Evolutionary conservation across 2,113 vertebrate species (phyloP), one percentile per base, ranked within the genome.

Genomic region (Thunnus thynnus): DNA sequence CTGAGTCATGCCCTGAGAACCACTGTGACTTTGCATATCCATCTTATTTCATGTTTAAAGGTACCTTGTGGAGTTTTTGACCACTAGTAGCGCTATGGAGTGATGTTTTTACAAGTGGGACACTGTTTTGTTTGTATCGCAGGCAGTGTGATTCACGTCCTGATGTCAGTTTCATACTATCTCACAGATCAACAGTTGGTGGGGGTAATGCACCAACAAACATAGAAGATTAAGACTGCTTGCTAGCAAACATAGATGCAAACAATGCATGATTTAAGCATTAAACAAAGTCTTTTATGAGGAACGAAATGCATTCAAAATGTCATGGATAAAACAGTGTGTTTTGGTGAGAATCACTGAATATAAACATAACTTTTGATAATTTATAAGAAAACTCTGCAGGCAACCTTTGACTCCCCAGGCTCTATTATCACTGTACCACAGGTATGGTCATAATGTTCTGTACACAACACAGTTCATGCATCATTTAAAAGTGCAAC

Each of bases 11-110:
- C 74, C 68, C 69, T 85, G 87, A 73, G 77, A 86, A 88, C 85
- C 83, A 87, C 86, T 89, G 79, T 82, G 56, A 76, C 79, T 61
- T 76, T 56, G 25, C 57, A 72, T 64, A 78, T 83, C 46, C 61
- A 86, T 89, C 32, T 52, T 76, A 60, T 82, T 60, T 84, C 30
- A 79, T 48, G 61, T 60, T 65, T 57, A 72, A 88, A 86, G 79
- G 77, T 82, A 55, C 48, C 54, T 27, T 85, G 76, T 85, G 71
- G 80, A 84, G 73, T 68, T 82, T 68, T 62, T 50, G 12, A 62
- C 20, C 2, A 51, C 5, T 47, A 18, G 11, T 54, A 4, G 55
- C 0, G 1, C 3, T 13, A 6, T 51, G 3, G n/a, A 27, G 54
- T n/a, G 36, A 6, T 47, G 32, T 36, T 77, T 68, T 57, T 32